A percentile compares a stretch with the other conserved stretches of the same genome.
phyloP scores from a whole-genome alignment of 2,888 invertebrate genomes.

The Lathronympha strigana region DNA sequence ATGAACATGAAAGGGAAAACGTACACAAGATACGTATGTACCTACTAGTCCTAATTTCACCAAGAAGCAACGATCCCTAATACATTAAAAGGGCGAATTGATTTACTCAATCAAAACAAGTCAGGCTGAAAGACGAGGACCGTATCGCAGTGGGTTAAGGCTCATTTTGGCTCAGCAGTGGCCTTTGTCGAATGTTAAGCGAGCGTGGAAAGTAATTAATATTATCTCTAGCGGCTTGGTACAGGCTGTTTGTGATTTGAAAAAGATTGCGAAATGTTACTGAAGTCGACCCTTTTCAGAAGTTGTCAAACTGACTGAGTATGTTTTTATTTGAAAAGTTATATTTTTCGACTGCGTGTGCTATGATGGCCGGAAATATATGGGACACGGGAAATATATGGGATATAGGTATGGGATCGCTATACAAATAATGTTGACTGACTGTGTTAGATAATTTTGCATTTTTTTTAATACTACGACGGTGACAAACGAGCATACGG shows the following conservation, averaged over 20 bases:
- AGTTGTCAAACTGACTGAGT: too few species aligned
- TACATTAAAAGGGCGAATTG: slow-evolving; percentile 21
- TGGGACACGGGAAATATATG: too few species aligned
- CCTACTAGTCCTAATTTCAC: neutral
- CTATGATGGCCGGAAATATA: too few species aligned
- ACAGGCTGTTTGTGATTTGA: slow-evolving; percentile 14
- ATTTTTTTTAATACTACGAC: too few species aligned
- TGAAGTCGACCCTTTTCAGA: neutral
- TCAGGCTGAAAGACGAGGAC: neutral
- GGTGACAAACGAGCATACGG: too few species aligned
- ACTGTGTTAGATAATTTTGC: too few species aligned
- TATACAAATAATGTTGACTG: too few species aligned
- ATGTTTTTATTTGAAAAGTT: too few species aligned
- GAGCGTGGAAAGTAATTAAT: slow-evolving; percentile 35
- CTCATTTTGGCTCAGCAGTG: slow-evolving; percentile 13
- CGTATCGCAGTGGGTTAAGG: slow-evolving; percentile 11
- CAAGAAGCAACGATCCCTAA: slow-evolving; percentile 1
- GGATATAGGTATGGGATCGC: too few species aligned
- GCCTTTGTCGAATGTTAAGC: slow-evolving; percentile 20
- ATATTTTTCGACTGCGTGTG: too few species aligned
- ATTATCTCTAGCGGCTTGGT: slow-evolving; percentile 21
- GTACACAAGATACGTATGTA: too few species aligned
- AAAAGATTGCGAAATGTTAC: neutral
- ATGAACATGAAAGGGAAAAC: too few species aligned
- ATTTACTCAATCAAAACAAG: slow-evolving; percentile 33